phyloP scores from a whole-genome alignment of 2,888 invertebrate species.

The Tenthredo livida region DNA sequence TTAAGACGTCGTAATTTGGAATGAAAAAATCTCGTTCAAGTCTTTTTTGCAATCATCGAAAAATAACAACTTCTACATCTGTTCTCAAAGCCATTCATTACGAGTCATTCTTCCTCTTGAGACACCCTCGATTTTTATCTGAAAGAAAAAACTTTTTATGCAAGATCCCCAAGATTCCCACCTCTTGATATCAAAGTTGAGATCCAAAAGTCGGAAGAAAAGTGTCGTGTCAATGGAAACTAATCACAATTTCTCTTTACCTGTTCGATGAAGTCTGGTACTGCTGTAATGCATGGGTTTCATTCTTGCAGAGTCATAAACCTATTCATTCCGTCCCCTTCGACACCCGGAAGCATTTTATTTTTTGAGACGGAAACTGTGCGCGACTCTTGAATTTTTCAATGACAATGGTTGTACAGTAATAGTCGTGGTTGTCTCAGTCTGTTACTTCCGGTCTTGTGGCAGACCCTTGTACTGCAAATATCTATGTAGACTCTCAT shows the following conservation, averaged over 20 bases:
- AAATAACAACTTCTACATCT: background rate
- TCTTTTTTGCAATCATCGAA: background rate
- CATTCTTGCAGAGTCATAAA: background rate
- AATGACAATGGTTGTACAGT: background rate
- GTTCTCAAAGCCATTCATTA: background rate
- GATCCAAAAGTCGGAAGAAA: background rate
- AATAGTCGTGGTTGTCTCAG: constrained; percentile 6
- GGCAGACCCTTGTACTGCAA: constrained; percentile 30
- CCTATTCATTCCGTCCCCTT: background rate
- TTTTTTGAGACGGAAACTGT: background rate
- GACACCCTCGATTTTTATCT: background rate
- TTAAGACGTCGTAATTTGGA: background rate
- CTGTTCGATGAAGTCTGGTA: background rate
- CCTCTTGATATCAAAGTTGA: constrained; percentile 9
- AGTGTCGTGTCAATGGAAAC: background rate
- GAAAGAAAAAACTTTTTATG: background rate
- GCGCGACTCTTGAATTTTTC: constrained; percentile 30
- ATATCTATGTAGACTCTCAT: constrained; percentile 32
- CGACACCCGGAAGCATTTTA: background rate
- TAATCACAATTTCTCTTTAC: background rate
- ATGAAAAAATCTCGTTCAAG: background rate
- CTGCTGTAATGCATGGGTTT: background rate
- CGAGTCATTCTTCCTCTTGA: background rate
- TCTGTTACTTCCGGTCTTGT: constrained; percentile 44
- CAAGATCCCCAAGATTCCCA: background rate